Percentiles rank a stretch among this genome's conserved stretches.
These are phyloP conservation scores for Gortyna flavago DNA, from an alignment of 2,888 invertebrate species.

Conservation along the genomic window DNA sequence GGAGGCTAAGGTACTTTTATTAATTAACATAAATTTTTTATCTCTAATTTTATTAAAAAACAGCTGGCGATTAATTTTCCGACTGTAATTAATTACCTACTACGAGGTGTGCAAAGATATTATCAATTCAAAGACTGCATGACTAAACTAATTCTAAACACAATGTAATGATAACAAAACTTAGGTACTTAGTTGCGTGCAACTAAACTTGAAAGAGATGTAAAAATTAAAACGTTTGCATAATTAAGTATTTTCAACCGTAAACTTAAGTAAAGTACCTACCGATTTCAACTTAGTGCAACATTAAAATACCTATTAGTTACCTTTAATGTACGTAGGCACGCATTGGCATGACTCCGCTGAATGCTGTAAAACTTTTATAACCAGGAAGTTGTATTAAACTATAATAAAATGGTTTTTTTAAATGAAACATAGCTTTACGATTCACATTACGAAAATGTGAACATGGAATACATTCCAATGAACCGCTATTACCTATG, in stretches of 20 bases:
- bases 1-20: background rate
- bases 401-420: conserved; percentile 12
- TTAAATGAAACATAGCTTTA: conserved; percentile 8
- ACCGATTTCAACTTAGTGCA: conserved; percentile 22
- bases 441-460: background rate
- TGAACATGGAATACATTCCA: background rate
- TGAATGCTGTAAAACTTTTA: conserved; percentile 47
- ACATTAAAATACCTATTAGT: conserved; percentile 28
- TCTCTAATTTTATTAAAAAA: background rate
- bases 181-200: background rate
- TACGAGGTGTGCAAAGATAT: background rate
- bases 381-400: conserved; percentile 39
- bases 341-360: conserved; percentile 42
- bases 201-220: background rate
- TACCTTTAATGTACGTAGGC: conserved; percentile 26
- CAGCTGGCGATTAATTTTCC: background rate
- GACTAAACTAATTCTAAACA: background rate
- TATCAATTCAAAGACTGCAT: background rate
- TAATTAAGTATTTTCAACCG: conserved; percentile 15
- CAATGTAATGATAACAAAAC: background rate
- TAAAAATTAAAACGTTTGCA: background rate
- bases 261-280: conserved; percentile 15
- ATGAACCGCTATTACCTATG: background rate
- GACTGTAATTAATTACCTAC: background rate
- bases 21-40: background rate